Conservation (phyloP, 2,888 invertebrate species). For the Brassicogethes aeneus region DNA sequence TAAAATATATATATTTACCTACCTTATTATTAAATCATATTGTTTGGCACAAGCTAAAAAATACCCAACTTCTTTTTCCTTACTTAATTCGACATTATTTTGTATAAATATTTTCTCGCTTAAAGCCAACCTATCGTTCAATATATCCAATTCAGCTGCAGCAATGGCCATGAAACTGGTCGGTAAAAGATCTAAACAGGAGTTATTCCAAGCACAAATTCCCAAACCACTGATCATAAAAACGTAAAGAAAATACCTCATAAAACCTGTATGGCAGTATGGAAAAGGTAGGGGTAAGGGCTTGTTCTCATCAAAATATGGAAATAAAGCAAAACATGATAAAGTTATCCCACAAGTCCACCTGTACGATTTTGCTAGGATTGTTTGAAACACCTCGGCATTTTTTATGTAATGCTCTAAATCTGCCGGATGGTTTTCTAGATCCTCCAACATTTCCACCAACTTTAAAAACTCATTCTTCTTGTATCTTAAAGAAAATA, state of each 20-base stretch:
- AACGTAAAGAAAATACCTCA: conserved; percentile 6
- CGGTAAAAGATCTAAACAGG: conserved; percentile 24
- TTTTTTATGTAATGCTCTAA: neutral
- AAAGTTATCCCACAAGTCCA: neutral
- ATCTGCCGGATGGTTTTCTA: neutral
- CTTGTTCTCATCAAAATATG: neutral
- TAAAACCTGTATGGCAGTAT: neutral
- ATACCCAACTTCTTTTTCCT: conserved; percentile 3
- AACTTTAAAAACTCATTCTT: neutral
- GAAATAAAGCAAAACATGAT: neutral
- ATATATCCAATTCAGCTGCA: conserved; percentile 22
- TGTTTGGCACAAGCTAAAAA: conserved; percentile 17
- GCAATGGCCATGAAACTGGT: conserved; percentile 22
- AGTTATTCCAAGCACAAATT: conserved; percentile 12
- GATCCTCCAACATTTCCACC: neutral
- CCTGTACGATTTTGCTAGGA: neutral
- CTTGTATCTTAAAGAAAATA: neutral
- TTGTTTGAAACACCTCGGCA: neutral
- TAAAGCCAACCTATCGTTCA: conserved; percentile 16
- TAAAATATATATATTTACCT: too few species aligned
- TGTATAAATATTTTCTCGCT: conserved; percentile 8
- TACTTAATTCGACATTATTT: conserved; percentile 5
- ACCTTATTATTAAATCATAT: conserved; percentile 20
- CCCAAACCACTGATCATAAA: conserved; percentile 18
- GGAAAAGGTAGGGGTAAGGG: neutral